These are phyloP conservation scores for Diadromus collaris DNA, from an alignment of 2,888 invertebrate genomes.

Conservation along the genomic window DNA sequence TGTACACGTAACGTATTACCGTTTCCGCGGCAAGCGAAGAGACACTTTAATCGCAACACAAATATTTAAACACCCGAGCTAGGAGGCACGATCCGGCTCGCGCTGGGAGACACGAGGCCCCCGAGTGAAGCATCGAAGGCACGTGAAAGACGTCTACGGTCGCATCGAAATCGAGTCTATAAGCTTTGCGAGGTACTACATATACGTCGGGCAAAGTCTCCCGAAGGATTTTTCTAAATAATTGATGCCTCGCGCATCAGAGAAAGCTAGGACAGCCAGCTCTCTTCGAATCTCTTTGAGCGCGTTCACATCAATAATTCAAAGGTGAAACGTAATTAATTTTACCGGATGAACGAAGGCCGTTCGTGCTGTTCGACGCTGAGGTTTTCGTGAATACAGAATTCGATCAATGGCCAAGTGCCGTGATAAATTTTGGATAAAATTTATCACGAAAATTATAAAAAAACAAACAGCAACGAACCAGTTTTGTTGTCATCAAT, in stretches of 20 bases:
- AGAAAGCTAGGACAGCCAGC: constrained; percentile 9
- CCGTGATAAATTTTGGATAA: neutral
- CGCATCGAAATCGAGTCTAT: neutral
- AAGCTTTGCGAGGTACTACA: neutral
- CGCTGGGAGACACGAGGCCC: constrained; percentile 53
- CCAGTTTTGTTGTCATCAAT: too few species aligned
- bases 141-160: constrained; percentile 8
- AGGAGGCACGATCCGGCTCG: constrained; percentile 15
- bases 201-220: neutral
- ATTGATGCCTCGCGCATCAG: constrained; percentile 8
- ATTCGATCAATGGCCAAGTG: constrained; percentile 30
- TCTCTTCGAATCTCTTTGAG: constrained; percentile 14
- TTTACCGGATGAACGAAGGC: constrained; percentile 1
- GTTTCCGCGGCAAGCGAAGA: constrained; percentile 24
- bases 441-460: too few species aligned
- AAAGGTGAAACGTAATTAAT: constrained; percentile 38
- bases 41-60: constrained; percentile 62
- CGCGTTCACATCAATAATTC: constrained; percentile 35
- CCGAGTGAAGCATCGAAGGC: neutral
- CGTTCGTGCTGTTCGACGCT: neutral
- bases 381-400: neutral
- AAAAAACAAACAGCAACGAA: too few species aligned
- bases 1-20: neutral
- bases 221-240: constrained; percentile 35
- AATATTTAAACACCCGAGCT: constrained; percentile 63